Evolutionary conservation across 2,113 vertebrate genomes (phyloP).

Genomic region (Serinus canaria): DNA sequence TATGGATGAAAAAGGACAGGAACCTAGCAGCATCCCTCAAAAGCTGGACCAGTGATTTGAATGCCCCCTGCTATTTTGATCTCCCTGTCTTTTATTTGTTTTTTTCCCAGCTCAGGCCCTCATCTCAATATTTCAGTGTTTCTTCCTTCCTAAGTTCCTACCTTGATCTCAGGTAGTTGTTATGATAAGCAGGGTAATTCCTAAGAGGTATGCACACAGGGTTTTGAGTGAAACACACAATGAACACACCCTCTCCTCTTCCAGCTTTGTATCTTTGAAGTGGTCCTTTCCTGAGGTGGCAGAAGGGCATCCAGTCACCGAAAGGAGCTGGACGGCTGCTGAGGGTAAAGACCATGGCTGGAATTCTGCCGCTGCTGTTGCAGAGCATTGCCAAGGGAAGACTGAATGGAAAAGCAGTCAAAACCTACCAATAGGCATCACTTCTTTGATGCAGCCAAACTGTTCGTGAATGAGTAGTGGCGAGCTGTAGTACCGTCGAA

Average conservation of each 20-base stretch:
- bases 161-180: not conserved
- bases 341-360: not conserved
- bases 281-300: slow-evolving; percentile 11
- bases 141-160: not conserved
- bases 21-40: not conserved
- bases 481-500: slow-evolving; percentile 96
- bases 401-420: not conserved
- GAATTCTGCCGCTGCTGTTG: slow-evolving; percentile 1
- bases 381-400: slow-evolving; percentile 10
- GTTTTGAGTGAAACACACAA: not conserved
- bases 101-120: not conserved
- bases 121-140: not conserved
- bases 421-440: slow-evolving; percentile 96
- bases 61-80: not conserved
- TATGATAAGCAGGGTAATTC: not conserved
- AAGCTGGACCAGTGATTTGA: not conserved
- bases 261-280: slow-evolving; percentile 35
- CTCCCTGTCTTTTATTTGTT: not conserved
- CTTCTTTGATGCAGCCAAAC: slow-evolving; percentile 98
- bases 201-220: not conserved
- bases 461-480: slow-evolving; percentile 96
- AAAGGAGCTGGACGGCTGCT: slow-evolving; percentile 33
- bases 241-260: slow-evolving; percentile 35
- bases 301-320: not conserved
- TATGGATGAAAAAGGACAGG: not conserved